Conservation (phyloP, 2,113 vertebrate species). For the Sceloporus tristichus region DNA sequence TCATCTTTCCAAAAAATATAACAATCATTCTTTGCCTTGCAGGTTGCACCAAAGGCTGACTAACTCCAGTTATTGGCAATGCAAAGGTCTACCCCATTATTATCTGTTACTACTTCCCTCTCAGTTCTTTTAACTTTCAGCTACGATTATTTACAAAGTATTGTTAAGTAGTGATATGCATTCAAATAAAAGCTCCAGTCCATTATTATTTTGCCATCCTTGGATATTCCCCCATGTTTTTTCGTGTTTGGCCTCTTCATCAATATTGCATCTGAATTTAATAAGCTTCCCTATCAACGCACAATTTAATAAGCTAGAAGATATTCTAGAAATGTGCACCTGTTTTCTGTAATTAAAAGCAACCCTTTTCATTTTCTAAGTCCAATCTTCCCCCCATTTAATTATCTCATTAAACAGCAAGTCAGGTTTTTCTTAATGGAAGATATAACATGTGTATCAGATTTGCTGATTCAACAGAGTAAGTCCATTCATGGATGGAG, state of each 20-base stretch:
- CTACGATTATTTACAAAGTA: background rate
- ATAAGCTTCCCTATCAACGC: slow-evolving; percentile 27
- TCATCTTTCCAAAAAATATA: background rate
- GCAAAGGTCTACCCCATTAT: background rate
- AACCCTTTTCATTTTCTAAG: slow-evolving; percentile 46
- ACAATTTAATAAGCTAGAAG: slow-evolving; percentile 27
- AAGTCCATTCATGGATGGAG: background rate
- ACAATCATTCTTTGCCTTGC: background rate
- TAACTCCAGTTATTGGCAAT: background rate
- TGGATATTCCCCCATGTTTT: background rate
- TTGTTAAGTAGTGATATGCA: slow-evolving; percentile 1
- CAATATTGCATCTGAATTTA: slow-evolving; percentile 35
- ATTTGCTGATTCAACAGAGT: slow-evolving; percentile 56
- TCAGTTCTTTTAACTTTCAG: background rate
- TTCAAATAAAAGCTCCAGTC: background rate
- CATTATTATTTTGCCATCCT: background rate
- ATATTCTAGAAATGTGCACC: slow-evolving; percentile 42
- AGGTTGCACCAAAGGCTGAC: background rate
- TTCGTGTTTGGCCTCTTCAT: slow-evolving; percentile 20
- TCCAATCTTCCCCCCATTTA: slow-evolving; percentile 25
- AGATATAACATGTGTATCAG: slow-evolving; percentile 38
- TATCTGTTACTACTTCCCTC: background rate
- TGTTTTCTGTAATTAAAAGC: slow-evolving; percentile 46
- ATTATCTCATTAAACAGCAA: slow-evolving; percentile 53
- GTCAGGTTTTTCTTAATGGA: slow-evolving; percentile 55